phyloP scores from a whole-genome alignment of 2,888 invertebrate genomes.

The Euzetes globulus region DNA sequence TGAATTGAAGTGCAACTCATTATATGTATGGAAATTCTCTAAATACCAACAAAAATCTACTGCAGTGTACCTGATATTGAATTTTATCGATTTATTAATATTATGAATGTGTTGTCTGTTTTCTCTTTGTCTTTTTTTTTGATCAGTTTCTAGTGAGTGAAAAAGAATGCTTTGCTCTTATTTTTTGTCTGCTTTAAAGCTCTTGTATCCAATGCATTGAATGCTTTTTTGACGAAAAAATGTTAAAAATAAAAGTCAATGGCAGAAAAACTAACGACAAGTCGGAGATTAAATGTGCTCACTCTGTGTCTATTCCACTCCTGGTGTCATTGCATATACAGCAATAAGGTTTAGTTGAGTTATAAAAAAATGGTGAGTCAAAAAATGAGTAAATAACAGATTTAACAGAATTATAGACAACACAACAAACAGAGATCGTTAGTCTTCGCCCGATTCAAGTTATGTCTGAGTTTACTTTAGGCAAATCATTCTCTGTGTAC shows the following conservation, averaged over 20 bases:
- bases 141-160: not conserved
- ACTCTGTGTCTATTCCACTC: not conserved
- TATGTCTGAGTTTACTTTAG: not conserved
- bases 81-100: slow-evolving; percentile 11
- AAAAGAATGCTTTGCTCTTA: not conserved
- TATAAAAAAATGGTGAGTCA: slow-evolving; percentile 4
- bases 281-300: not conserved
- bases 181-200: not conserved
- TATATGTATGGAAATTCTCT: slow-evolving; percentile 10
- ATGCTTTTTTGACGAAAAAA: not conserved
- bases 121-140: not conserved
- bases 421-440: not conserved
- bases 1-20: slow-evolving; percentile 25
- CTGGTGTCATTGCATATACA: not conserved
- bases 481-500: not conserved
- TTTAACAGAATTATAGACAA: not conserved
- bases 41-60: slow-evolving; percentile 12
- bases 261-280: not conserved
- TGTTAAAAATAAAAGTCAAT: not conserved
- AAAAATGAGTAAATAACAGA: slow-evolving; percentile 5
- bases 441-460: not conserved
- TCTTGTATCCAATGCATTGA: not conserved
- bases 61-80: not conserved
- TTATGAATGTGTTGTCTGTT: not conserved
- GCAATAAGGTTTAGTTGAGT: not conserved